These are phyloP conservation scores for Platycercus adscitus DNA, from an alignment of 2,113 vertebrate genomes.

Conservation along the genomic window DNA sequence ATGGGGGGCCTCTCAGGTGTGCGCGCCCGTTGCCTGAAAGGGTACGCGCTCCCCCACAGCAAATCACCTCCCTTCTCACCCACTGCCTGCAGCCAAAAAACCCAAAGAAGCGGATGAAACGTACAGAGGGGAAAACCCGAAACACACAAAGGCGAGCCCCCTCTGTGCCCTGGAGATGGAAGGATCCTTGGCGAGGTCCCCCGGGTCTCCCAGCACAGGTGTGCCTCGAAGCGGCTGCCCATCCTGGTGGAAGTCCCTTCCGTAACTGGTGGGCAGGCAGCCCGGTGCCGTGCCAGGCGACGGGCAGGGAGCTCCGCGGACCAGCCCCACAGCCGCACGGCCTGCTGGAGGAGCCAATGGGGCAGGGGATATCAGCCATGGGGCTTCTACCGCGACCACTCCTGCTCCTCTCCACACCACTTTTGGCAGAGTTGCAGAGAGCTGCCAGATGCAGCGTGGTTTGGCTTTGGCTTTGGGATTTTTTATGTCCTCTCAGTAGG, in stretches of 20 bases:
- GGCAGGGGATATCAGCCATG: not conserved
- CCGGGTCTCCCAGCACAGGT: constrained; percentile 5
- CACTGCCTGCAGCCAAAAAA: not conserved
- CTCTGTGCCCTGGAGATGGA: not conserved
- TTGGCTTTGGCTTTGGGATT: not conserved
- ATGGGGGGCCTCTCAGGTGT: accelerated
- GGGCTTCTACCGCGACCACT: accelerated
- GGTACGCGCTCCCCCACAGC: not conserved
- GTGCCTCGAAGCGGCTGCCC: not conserved
- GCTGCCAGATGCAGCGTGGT: not conserved
- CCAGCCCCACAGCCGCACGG: not conserved
- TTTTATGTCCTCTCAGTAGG: accelerated
- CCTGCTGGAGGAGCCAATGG: not conserved
- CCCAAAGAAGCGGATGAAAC: not conserved
- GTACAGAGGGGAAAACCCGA: not conserved
- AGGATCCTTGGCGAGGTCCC: not conserved
- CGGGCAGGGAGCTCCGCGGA: not conserved
- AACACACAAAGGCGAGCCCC: accelerated
- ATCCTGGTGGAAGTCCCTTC: not conserved
- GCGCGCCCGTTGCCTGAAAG: not conserved
- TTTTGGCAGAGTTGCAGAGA: no score
- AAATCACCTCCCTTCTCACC: not conserved
- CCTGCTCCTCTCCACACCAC: not conserved
- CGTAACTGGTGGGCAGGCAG: not conserved
- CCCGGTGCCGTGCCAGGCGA: no score